Evolutionary conservation across 2,888 invertebrate genomes (phyloP), one percentile per base, ranked within the genome.

Genomic region (Polydrusus tereticollis): DNA sequence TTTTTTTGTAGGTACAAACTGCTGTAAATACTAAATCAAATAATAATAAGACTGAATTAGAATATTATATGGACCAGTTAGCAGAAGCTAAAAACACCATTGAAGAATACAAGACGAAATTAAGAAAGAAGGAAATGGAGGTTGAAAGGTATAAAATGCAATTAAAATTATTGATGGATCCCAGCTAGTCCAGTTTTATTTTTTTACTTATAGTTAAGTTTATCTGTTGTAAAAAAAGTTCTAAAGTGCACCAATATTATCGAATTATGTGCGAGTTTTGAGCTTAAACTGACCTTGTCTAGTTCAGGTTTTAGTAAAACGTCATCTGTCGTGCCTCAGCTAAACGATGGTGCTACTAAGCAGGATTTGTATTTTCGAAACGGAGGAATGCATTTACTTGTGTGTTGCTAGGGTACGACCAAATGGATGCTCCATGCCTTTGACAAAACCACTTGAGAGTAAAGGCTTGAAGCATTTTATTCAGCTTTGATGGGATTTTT

Each of bases 101-200:
- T 3, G 83, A 84, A 70, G 83, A 83, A 72, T 85, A 84, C 65
- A 85, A 85, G 77, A 72, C 79, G 29, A 84, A 83, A 75, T 77
- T 84, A 63, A 73, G 76, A 26, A 81, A 80, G 63, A 85, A 85
- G 76, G 83, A 85, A 72, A 79, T 81, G 4, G 85, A 85, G 77
- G 81, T 80, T 3, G 83, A 84, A 73, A 76, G 78, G 63, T 84
- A 82, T 66, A 85, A 85, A 75, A 79, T 81, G 75, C 83, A 83
- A 75, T 75, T 85, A 59, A 80, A 82, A 77, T 73, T 80, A 68
- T 69, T 81, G 21, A 77, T 80, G 77, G 79, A 85, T 41, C 67
- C 76, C n/a, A 78, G 78, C 71, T 79, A 76, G 43, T 75, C 60
- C 16, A 63, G 16, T 8, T 36, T 14, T 36, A 12, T 33, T 18